Evolutionary conservation across 2,888 invertebrate species (phyloP), one percentile per base, ranked within the genome.

Genomic region (Sminthurinus aureus): DNA sequence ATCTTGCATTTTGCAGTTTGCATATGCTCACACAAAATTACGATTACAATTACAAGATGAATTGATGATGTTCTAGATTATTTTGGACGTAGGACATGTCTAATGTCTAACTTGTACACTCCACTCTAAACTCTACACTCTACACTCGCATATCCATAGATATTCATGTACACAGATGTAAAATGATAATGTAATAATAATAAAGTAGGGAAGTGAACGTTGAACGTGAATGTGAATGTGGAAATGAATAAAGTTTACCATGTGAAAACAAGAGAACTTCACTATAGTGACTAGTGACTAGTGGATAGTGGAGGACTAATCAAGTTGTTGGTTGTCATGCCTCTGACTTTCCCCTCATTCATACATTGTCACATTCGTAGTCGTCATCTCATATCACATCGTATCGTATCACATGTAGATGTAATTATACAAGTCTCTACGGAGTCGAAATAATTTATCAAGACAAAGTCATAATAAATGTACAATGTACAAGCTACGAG

Each of bases 391-490:
- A 58, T 11, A 58, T 15, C 58, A 58, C 58, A 58, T 15, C 18
- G 2, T 58, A 58, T 58, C 58, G 2, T 13, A 6, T 58, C 58
- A 18, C 58, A 58, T 38, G 58, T 18, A 58, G 18, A 58, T 78
- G 26, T 24, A 66, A 78, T 78, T 78, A 38, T 38, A 78, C 64
- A 64, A 78, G 78, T 78, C 78, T 58, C 78, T 78, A 26, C 24
- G 78, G 78, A 78, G 66, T 78, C 64, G n/a, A 78, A 78, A 78
- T 66, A 78, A 78, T 78, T 78, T 78, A 66, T 26, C 64, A 26
- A 66, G 12, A 78, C 15, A 69, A 38, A 38, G 38, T 38, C 38
- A 38, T 38, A 38, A 38, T 38, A 38, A 38, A 38, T 38, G 38
- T 38, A 38, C 38, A 38, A 38, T 38, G 38, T 38, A 38, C 38